Evolutionary conservation across 2,113 vertebrate genomes (phyloP), one percentile per base, ranked within the genome.

Genomic region (Puntigrus tetrazona): DNA sequence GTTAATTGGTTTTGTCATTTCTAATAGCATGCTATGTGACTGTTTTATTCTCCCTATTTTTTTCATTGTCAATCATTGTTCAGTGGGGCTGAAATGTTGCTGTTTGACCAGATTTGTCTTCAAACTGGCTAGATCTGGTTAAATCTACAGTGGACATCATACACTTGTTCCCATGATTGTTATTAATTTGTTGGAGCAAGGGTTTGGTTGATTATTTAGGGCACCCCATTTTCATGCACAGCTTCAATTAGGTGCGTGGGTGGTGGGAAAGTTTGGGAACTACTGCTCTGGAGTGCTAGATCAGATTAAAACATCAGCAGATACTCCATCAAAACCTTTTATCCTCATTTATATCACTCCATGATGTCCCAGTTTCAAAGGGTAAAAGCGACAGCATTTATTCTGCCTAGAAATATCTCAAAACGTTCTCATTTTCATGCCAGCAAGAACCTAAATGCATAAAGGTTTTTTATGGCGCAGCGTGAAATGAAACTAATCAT

Each of bases 401-500:
- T 63, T 63, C 77, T 18, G 14, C 36, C 36, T 43, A 27, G 55
- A 78, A 59, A 78, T 78, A 78, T 61, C 55, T 52, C 27, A 78
- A 78, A 78, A 61, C 34, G 16, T 38, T 43, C 34, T 61, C 13
- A 78, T 61, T 78, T 61, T 78, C 36, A 78, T 78, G 77, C 77
- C 55, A 78, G 77, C 36, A n/a, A 61, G 55, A 43, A 43, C 55
- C 77, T 78, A 78, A 78, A 78, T 9, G 36, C 55, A 63, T 65
- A 65, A 76, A 25, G 41, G n/a, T 38, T 38, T 34, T 78, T 84
- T 78, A 47, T 50, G 34, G 59, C 31, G 27, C 61, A 50, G 65
- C 52, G 25, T 84, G 34, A 84, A 70, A 57, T 43, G 50, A 78
- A 78, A 78, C 47, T 78, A 78, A 76, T 70, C 63, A 31, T 14